phyloP scores from a whole-genome alignment of 1,140 invertebrate species.

The Episyrphus balteatus region DNA sequence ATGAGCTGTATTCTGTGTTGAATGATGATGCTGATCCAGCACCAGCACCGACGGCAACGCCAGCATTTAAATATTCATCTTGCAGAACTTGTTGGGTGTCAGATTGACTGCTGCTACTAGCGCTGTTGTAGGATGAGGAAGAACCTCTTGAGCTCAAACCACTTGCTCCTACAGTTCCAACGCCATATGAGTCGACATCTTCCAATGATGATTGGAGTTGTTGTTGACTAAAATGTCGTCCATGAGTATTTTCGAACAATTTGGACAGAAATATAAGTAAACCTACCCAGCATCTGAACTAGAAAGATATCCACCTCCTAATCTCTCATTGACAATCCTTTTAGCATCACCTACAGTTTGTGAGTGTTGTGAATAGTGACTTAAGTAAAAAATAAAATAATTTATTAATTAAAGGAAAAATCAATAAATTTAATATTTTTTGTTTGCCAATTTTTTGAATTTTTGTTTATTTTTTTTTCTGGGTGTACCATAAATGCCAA shows the following conservation, averaged over 20 bases:
- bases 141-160: not conserved
- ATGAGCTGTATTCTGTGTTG: conserved; percentile 3
- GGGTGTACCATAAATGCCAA: no score
- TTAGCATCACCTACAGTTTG: conserved; percentile 25
- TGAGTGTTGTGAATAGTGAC: conserved; percentile 24
- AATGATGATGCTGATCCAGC: conserved; percentile 2
- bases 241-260: no score
- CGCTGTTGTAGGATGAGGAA: no score
- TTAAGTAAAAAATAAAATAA: conserved; percentile 4
- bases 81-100: conserved; percentile 14
- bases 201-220: conserved; percentile 8
- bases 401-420: no score
- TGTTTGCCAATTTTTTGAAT: no score
- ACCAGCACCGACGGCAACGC: conserved; percentile 19
- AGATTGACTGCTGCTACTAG: no score
- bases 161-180: conserved; percentile 4
- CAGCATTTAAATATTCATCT: conserved; percentile 16
- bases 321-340: conserved; percentile 12
- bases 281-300: conserved; percentile 1
- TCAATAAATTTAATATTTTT: no score
- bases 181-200: conserved; percentile 11
- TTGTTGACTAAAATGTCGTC: not conserved
- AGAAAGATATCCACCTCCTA: not conserved
- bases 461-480: no score
- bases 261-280: no score